Percentiles rank a stretch among this genome's conserved stretches.
Evolutionary conservation across 2,113 vertebrate species (phyloP).

Genomic region (Daphoenositta chrysoptera): DNA sequence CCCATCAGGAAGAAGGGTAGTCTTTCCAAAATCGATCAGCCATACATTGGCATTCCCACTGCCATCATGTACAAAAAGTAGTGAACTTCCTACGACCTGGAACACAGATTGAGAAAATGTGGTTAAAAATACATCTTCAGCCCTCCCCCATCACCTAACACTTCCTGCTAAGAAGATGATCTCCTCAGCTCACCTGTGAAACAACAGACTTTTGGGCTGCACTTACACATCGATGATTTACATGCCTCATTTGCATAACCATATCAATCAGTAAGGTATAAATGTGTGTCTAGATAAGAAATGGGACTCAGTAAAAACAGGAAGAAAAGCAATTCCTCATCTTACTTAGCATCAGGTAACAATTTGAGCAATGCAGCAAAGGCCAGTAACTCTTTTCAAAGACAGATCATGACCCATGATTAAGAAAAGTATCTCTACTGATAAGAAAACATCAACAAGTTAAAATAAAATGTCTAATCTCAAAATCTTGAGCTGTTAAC

Average conservation of each 20-base stretch:
- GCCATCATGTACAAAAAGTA: constrained; percentile 95
- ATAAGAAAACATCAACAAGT: background rate
- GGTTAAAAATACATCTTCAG: background rate
- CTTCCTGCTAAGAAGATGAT: background rate
- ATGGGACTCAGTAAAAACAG: background rate
- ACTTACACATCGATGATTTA: background rate
- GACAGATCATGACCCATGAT: background rate
- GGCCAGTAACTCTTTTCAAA: background rate
- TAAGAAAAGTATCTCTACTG: background rate
- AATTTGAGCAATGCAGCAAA: background rate
- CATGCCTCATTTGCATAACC: background rate
- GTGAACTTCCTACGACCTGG: constrained; percentile 96
- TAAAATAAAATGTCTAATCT: background rate
- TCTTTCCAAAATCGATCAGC: constrained; percentile 99
- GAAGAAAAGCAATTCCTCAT: background rate
- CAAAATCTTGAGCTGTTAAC: background rate
- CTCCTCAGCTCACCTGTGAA: background rate
- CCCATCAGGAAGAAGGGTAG: constrained; percentile 85
- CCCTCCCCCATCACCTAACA: background rate
- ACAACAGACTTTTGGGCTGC: background rate
- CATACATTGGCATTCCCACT: constrained; percentile 87
- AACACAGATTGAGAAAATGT: background rate
- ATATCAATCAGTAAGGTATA: background rate
- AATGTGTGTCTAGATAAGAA: background rate
- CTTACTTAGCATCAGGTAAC: background rate